Evolutionary conservation across 1,140 invertebrate genomes (phyloP).

Genomic region (Pseudomyrmex sp.): DNA sequence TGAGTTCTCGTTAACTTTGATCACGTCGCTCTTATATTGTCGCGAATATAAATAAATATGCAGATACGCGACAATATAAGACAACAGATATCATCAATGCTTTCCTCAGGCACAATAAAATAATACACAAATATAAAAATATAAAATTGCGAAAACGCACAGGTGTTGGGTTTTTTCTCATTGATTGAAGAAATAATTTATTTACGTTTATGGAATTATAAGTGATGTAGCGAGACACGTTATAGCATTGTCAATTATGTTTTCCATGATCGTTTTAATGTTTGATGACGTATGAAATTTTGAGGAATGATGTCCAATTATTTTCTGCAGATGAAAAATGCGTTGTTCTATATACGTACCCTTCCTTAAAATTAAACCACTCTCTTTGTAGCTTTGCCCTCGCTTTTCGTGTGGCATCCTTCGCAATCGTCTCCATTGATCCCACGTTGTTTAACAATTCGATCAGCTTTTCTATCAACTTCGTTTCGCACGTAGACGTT

Average conservation of each 20-base stretch:
- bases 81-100: no score
- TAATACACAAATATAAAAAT: conserved; percentile 21
- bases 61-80: no score
- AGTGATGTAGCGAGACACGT: conserved; percentile 3
- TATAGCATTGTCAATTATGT: background rate
- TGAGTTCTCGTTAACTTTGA: conserved; percentile 12
- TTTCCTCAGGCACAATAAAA: conserved; percentile 16
- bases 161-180: background rate
- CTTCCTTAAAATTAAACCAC: conserved; percentile 77
- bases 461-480: conserved; percentile 74
- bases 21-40: no score
- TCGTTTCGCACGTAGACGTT: conserved; percentile 74
- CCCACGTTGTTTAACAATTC: conserved; percentile 73
- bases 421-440: conserved; percentile 72
- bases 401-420: conserved; percentile 74
- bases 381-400: conserved; percentile 78
- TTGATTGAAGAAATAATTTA: conserved; percentile 12
- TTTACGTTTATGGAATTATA: conserved; percentile 17
- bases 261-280: conserved; percentile 10
- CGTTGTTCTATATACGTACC: conserved; percentile 70
- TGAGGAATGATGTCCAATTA: conserved; percentile 23
- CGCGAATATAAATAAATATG: no score
- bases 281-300: conserved; percentile 20
- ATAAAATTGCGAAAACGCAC: background rate
- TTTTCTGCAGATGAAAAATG: background rate